Conservation (phyloP, 2,797 vertebrate species). For the Aselliscus stoliczkanus region DNA sequence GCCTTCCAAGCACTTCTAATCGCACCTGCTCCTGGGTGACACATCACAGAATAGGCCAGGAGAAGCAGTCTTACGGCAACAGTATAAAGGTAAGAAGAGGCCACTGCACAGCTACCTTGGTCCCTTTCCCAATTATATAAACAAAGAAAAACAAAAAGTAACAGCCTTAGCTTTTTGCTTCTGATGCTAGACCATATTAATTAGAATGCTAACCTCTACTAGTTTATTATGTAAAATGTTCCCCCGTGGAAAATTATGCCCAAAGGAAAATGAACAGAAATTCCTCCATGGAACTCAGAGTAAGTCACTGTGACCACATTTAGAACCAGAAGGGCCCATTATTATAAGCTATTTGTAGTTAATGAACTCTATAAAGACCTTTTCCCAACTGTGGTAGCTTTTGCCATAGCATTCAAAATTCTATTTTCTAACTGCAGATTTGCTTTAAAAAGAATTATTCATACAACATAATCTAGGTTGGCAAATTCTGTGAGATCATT, state of each 20-base stretch:
- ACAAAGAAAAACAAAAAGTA: not conserved
- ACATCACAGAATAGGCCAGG: fast-evolving
- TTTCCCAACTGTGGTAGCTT: not conserved
- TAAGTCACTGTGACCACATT: constrained; percentile 48
- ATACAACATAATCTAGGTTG: not conserved
- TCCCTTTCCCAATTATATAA: not conserved
- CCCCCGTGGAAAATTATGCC: constrained; percentile 46
- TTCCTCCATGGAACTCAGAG: not conserved
- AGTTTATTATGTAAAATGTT: constrained; percentile 34
- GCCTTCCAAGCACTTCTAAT: not conserved
- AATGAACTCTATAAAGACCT: constrained; percentile 31
- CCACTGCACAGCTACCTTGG: fast-evolving
- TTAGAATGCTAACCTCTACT: constrained; percentile 36
- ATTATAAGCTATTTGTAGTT: constrained; percentile 48
- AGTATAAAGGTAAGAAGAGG: not conserved
- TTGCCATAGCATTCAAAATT: constrained; percentile 4
- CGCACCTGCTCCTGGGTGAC: no score
- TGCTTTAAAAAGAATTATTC: constrained; percentile 38
- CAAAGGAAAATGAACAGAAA: constrained; percentile 27
- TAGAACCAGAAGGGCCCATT: constrained; percentile 37
- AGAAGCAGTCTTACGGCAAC: not conserved
- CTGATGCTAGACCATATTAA: constrained; percentile 19
- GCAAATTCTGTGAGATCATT: constrained; percentile 34
- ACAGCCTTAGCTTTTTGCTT: not conserved
- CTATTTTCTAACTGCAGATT: not conserved